phyloP scores from a whole-genome alignment of 2,888 invertebrate genomes.

The Torymus texanus region DNA sequence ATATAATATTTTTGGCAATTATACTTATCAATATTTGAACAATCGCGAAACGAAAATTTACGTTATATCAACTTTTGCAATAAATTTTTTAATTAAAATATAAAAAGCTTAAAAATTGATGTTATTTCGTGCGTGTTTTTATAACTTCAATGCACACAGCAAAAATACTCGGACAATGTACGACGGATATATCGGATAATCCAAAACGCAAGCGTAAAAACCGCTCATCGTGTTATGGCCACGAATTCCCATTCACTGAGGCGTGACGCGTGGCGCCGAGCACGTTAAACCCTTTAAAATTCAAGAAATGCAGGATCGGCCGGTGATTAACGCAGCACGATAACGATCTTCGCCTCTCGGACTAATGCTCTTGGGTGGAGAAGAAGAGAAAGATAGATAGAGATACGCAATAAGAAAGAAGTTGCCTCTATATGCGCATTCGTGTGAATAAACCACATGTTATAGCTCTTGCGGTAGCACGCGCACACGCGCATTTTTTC shows the following conservation, averaged over 20 bases:
- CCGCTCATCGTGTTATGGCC: slow-evolving; percentile 8
- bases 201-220: slow-evolving; percentile 2
- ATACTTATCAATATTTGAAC: no score
- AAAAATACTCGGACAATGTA: background rate
- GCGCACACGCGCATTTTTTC: background rate
- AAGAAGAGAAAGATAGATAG: slow-evolving; percentile 5
- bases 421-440: no score
- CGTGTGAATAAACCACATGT: no score
- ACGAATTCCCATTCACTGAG: background rate
- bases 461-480: background rate
- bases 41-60: no score
- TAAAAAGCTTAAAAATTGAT: no score
- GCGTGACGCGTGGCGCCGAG: background rate
- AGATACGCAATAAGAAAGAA: background rate
- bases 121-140: no score
- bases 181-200: background rate
- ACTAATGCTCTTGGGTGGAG: slow-evolving; percentile 5
- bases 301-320: slow-evolving; percentile 34
- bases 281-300: slow-evolving; percentile 19
- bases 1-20: no score
- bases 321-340: slow-evolving; percentile 17
- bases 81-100: no score
- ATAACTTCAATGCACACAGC: no score
- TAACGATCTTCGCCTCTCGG: slow-evolving; percentile 12
- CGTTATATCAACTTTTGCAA: no score